A percentile compares a stretch with the other conserved stretches of the same genome.
Evolutionary conservation across 2,888 invertebrate genomes (phyloP).

Genomic region (Heliconius cydno): DNA sequence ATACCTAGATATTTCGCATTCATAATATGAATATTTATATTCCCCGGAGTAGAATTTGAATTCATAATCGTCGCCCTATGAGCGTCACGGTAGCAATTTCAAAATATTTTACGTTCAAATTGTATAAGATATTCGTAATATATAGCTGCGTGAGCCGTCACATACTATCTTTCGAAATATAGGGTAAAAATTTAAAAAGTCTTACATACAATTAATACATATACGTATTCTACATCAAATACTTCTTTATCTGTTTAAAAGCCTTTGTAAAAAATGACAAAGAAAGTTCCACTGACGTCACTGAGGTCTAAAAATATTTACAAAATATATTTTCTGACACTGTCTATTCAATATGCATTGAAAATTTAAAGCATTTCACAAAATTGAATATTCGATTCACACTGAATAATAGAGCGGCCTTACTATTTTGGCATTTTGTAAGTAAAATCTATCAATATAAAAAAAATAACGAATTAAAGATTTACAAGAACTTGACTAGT

Average conservation of each 20-base stretch:
- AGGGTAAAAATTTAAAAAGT: not conserved
- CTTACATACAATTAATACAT: not conserved
- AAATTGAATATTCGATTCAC: constrained; percentile 39
- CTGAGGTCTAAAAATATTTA: too few species aligned
- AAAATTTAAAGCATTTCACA: constrained; percentile 37
- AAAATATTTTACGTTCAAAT: not conserved
- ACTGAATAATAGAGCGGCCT: constrained; percentile 38
- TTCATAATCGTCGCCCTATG: not conserved
- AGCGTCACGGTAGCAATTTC: constrained; percentile 1
- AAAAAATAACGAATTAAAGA: too few species aligned
- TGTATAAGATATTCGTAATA: not conserved
- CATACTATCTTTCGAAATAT: too few species aligned
- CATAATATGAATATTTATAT: constrained; percentile 18
- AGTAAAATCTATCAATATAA: not conserved
- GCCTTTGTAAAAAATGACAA: not conserved
- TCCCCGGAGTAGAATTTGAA: not conserved
- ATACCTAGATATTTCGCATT: not conserved
- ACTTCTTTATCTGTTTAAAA: not conserved
- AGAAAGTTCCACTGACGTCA: not conserved
- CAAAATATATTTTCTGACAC: constrained; percentile 1
- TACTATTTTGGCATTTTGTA: constrained; percentile 16
- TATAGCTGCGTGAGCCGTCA: not conserved
- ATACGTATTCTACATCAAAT: not conserved
- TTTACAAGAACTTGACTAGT: not conserved
- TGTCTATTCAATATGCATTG: constrained; percentile 30